These are phyloP conservation scores for Agonopterix heracliana DNA, from an alignment of 2,888 invertebrate species.

Conservation along the genomic window DNA sequence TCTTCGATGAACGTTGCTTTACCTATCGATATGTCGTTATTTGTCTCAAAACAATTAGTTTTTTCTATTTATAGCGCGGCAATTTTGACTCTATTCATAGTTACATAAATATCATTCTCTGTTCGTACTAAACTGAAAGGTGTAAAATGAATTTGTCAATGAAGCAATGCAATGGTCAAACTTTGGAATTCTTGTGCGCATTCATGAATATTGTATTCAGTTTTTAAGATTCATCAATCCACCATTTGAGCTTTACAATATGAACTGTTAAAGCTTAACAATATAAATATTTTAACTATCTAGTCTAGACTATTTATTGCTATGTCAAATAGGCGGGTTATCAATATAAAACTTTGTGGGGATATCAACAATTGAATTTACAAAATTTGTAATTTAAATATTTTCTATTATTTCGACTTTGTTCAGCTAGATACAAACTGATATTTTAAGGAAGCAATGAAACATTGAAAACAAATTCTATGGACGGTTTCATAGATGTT, in stretches of 20 bases:
- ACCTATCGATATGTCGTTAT: slow-evolving; percentile 61
- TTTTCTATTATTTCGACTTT: slow-evolving; percentile 10
- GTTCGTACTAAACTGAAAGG: no score
- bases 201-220: slow-evolving; percentile 5
- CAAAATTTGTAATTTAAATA: slow-evolving; percentile 23
- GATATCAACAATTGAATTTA: slow-evolving; percentile 52
- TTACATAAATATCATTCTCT: no score
- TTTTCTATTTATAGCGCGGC: slow-evolving; percentile 9
- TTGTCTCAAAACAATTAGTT: slow-evolving; percentile 25
- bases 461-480: slow-evolving; percentile 24
- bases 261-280: slow-evolving; percentile 57
- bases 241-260: slow-evolving; percentile 38
- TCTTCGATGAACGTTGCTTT: no score
- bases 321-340: slow-evolving; percentile 74
- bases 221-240: slow-evolving; percentile 4
- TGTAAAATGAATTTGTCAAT: no score
- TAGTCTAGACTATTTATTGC: slow-evolving; percentile 74
- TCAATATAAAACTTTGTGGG: slow-evolving; percentile 58
- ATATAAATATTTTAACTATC: slow-evolving; percentile 60
- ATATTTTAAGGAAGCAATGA: not conserved
- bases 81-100: slow-evolving; percentile 4
- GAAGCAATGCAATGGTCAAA: no score
- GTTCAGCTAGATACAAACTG: slow-evolving; percentile 6
- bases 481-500: slow-evolving; percentile 56
- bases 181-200: slow-evolving; percentile 10